Evolutionary conservation across 2,113 vertebrate genomes (phyloP), one percentile per base, ranked within the genome.

Genomic region (Chascanopsetta lugubris): DNA sequence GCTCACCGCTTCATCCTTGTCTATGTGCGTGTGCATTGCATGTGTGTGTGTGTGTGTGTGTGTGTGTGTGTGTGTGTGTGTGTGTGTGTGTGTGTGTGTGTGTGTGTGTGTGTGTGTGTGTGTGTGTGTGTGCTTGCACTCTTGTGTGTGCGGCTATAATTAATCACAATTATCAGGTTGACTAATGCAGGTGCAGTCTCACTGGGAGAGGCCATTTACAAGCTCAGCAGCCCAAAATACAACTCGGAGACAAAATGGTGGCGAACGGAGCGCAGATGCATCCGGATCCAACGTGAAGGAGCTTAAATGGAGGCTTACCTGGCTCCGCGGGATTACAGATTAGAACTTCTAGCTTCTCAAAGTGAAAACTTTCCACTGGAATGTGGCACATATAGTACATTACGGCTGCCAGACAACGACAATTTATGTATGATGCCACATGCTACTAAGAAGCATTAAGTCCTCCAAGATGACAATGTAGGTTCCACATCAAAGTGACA

Each of bases 151-250:
- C 53, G 69, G 45, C 83, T 83, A 70, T 84, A 87, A 91, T 90
- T 88, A 87, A 90, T 89, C 78, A 90, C 79, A 91, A 89, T 90
- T 89, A 91, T 82, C 83, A 76, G 77, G 65, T 69, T 79, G 85
- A 88, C 82, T 85, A 84, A 86, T 88, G 85, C 84, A 84, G 85
- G 87, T 86, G 82, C 86, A 86, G 72, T 72, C 74, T 83, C 82
- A 63, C 70, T 61, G 66, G 70, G 86, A 86, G 77, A 75, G 84
- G 70, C 82, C 83, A 85, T 89, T 86, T 82, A 86, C 78, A 77
- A 79, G 68, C 79, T 79, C 80, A 67, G 79, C 71, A 80, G 56
- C 54, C 68, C 47, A 67, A 69, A 75, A 77, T 61, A 75, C 74
- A 83, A 82, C 53, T 61, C 8, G 9, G 57, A 83, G 75, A 81